These are phyloP conservation scores for Prochilodus magdalenae DNA, from an alignment of 2,113 vertebrate genomes.

Conservation along the genomic window DNA sequence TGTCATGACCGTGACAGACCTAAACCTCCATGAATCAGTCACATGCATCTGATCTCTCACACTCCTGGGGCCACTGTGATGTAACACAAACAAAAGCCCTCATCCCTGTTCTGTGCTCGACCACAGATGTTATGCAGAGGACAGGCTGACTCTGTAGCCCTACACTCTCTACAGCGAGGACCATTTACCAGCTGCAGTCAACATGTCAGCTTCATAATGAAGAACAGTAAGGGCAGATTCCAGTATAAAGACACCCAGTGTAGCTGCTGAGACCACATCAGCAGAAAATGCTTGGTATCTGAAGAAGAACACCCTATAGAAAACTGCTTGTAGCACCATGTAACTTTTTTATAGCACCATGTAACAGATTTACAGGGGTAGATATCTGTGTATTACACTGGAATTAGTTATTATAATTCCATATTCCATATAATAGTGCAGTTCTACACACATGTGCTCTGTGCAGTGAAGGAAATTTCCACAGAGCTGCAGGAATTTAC, in stretches of 20 bases:
- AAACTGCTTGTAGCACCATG: too few relatives aligned
- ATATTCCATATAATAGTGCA: too few relatives aligned
- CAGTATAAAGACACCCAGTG: neutral
- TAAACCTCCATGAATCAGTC: slow-evolving; percentile 1
- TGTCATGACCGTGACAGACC: too few relatives aligned
- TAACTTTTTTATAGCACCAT: too few relatives aligned
- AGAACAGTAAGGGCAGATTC: neutral
- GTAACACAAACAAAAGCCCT: slow-evolving; percentile 34
- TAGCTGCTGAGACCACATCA: too few relatives aligned
- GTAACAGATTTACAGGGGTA: too few relatives aligned
- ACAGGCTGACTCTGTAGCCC: neutral
- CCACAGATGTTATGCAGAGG: slow-evolving; percentile 50
- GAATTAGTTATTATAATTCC: too few relatives aligned
- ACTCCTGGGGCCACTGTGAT: slow-evolving; percentile 33
- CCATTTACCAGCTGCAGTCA: neutral
- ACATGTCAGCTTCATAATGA: neutral
- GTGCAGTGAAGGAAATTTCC: too few relatives aligned
- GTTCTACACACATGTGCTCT: too few relatives aligned
- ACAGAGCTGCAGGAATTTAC: too few relatives aligned
- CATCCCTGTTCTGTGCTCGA: slow-evolving; percentile 19
- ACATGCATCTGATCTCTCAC: slow-evolving; percentile 26
- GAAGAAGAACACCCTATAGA: neutral
- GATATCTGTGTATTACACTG: too few relatives aligned
- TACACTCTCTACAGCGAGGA: neutral
- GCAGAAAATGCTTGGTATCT: neutral